A percentile compares a stretch with the other conserved stretches of the same genome.
Conservation (phyloP, 2,113 vertebrate species). For the Cyanoramphus novaezelandiae region DNA sequence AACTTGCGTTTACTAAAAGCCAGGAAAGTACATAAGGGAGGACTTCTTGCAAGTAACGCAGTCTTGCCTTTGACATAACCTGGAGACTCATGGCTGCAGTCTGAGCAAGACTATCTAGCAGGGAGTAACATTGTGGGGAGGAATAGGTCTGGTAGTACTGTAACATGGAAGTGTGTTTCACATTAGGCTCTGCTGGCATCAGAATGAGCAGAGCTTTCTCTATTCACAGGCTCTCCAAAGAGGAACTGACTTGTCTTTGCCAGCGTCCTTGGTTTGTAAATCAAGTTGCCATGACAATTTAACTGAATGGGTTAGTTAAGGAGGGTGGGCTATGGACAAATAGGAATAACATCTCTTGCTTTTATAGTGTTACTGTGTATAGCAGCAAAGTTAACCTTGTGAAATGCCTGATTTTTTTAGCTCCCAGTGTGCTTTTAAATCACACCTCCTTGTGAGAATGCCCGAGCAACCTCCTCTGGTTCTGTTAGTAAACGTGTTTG, state of each 20-base stretch:
- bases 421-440: not conserved
- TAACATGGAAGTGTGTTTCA: not conserved
- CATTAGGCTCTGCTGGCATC: not conserved
- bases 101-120: not conserved
- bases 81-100: not conserved
- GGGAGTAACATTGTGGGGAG: rapidly evolving
- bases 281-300: constrained; percentile 37
- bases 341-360: not conserved
- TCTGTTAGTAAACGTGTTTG: not conserved
- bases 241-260: not conserved
- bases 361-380: not conserved
- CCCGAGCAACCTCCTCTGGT: not conserved
- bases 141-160: not conserved
- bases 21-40: not conserved
- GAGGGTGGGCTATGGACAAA: not conserved
- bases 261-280: not conserved
- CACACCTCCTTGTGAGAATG: not conserved
- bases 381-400: not conserved
- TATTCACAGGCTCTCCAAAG: not conserved
- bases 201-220: not conserved
- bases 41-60: not conserved
- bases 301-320: not conserved
- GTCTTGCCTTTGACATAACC: not conserved
- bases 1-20: not conserved
- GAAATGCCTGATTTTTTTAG: not conserved